A percentile compares a stretch with the other conserved stretches of the same genome.
Conservation (phyloP, 2,888 invertebrate species). For the Tillus elongatus region DNA sequence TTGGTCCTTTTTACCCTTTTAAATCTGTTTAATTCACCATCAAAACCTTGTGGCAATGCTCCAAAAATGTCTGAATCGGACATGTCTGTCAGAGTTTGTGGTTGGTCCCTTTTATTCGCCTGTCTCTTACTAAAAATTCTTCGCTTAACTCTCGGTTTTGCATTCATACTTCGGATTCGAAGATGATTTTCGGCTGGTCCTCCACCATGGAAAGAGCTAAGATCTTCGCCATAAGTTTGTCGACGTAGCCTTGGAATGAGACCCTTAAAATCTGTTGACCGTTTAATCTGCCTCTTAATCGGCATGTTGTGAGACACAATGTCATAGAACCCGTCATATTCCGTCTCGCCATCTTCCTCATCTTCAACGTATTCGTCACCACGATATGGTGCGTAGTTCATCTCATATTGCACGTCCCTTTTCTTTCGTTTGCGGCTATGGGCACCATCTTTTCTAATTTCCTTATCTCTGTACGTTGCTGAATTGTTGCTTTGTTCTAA, state of each 20-base stretch:
- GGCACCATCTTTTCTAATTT: too few species aligned
- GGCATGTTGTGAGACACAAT: too few species aligned
- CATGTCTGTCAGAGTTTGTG: conserved; percentile 26
- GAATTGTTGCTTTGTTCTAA: too few species aligned
- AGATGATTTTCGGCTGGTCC: background rate
- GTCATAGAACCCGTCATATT: background rate
- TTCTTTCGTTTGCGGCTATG: too few species aligned
- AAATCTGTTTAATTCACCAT: conserved; percentile 37
- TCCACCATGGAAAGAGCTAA: background rate
- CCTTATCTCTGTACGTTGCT: background rate
- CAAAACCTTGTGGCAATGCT: conserved; percentile 37
- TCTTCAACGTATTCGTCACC: background rate
- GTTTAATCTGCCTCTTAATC: too few species aligned
- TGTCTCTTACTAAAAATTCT: background rate
- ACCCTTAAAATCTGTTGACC: too few species aligned
- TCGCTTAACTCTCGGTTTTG: too few species aligned
- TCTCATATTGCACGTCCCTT: too few species aligned
- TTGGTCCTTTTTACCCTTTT: conserved; percentile 40
- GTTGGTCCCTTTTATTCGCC: background rate
- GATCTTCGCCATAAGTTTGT: background rate
- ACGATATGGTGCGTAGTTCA: too few species aligned
- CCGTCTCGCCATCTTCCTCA: background rate
- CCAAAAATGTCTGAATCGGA: conserved; percentile 39
- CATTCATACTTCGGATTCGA: too few species aligned
- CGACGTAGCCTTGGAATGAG: too few species aligned